These are phyloP conservation scores for Ricordea florida DNA, from an alignment of 92 coral and sea anemone genomes.

Conservation along the genomic window DNA sequence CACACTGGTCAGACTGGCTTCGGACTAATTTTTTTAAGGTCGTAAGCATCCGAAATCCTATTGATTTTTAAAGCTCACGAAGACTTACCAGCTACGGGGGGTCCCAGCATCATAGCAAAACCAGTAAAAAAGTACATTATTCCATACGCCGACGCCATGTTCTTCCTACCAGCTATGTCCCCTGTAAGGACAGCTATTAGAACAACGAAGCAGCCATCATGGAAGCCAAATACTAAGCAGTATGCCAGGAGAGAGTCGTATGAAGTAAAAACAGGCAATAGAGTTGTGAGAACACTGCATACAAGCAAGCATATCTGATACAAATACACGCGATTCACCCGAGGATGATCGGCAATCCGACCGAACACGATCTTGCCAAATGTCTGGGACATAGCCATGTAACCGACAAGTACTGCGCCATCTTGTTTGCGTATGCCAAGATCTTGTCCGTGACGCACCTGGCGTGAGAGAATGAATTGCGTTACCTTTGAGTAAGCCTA, in stretches of 20 bases:
- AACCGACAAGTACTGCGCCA: conserved; percentile 73
- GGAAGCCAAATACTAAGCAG: conserved; percentile 78
- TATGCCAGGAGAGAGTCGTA: conserved; percentile 49
- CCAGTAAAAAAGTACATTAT: conserved; percentile 71
- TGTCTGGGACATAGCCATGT: conserved; percentile 84
- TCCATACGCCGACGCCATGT: conserved; percentile 75
- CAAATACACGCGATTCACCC: conserved; percentile 75
- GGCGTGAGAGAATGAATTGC: no score
- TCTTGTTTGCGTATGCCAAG: conserved; percentile 57
- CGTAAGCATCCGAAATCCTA: no score
- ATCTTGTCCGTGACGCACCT: conserved; percentile 91
- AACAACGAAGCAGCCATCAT: conserved; percentile 79
- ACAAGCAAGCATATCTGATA: conserved; percentile 63
- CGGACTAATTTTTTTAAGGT: neutral
- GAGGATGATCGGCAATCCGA: conserved; percentile 77
- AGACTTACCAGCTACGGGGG: conserved; percentile 79
- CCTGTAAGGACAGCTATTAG: conserved; percentile 78
- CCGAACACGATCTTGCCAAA: conserved; percentile 79
- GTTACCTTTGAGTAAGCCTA: no score
- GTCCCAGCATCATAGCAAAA: conserved; percentile 81
- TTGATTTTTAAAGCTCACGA: no score
- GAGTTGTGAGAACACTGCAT: conserved; percentile 75
- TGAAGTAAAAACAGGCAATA: conserved; percentile 72
- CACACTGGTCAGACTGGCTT: no score
- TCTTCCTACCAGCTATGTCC: conserved; percentile 63